Base-by-base conservation (phyloP, 2,113 vertebrate species). In the Octodon degus region DNA sequence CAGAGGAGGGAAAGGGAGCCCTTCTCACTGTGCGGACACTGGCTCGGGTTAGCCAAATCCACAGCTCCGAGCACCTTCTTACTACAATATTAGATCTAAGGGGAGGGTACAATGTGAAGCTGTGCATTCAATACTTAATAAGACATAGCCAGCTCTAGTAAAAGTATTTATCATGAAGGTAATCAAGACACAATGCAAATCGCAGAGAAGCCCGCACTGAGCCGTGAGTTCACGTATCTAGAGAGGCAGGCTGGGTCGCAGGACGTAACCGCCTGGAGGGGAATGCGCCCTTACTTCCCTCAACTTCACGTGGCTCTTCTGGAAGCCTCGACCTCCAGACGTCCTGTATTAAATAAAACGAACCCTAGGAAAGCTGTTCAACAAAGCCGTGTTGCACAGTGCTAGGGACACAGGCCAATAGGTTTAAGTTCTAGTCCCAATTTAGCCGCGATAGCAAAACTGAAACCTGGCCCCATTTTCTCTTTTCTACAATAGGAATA, bases 321-420 rank as follows among this genome's bases (percentile, higher is more conserved):
- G 50, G 80, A 92, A 88, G 94, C 50, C 70, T 14, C 62, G 22
- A 65, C 37, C 83, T 65, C 84, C 8, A 92, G 76, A 87, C 4
- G 47, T 30, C 70, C 22, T 92, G 7, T 58, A 92, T 86, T 37
- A 86, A 91, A 84, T 92, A 62, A 86, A 83, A 43, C 67, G 13
- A 92, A 72, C 65, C 55, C 17, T 10, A 25, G 27, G 30, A 74
- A 72, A 86, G 34, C 4, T 70, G 27, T 79, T 96, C 62, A 82
- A 60, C 27, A 93, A 80, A 82, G 53, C 5, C 77, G 83, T 32
- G 72, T 25, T n/a, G n/a, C 83, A 32, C 19, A 32, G 17, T 5
- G 62, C 20, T 27, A 89, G 60, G 30, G 25, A 13, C 14, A 89
- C 0, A 50, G 20, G 55, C 72, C n/a, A 79, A n/a, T 22, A 84